Evolutionary conservation across 2,888 invertebrate genomes (phyloP).

Genomic region (Orthonevra nobilis): DNA sequence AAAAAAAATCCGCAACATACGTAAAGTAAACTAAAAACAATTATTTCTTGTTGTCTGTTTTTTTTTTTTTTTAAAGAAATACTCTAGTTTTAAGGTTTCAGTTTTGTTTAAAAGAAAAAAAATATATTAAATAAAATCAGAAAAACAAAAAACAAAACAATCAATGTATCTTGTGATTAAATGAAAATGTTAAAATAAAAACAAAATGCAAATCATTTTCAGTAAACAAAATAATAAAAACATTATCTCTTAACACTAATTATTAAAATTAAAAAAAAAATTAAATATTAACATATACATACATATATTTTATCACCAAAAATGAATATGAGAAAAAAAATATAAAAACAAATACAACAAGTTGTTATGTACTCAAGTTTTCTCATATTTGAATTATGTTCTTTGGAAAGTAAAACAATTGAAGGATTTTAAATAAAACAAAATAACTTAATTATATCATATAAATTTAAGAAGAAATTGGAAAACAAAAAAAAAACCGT

Average conservation of each 20-base stretch:
- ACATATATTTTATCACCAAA: constrained; percentile 51
- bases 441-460: constrained; percentile 33
- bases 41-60: constrained; percentile 33
- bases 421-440: constrained; percentile 17
- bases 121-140: neutral
- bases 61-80: constrained; percentile 27
- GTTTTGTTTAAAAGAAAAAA: constrained; percentile 36
- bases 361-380: constrained; percentile 40
- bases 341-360: constrained; percentile 17
- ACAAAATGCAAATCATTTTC: constrained; percentile 57
- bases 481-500: constrained; percentile 26
- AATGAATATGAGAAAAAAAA: constrained; percentile 24
- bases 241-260: constrained; percentile 30
- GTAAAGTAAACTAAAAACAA: constrained; percentile 10
- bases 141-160: constrained; percentile 61
- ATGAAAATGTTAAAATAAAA: constrained; percentile 57
- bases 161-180: constrained; percentile 70
- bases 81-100: constrained; percentile 54
- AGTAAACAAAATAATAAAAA: constrained; percentile 41
- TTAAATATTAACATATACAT: constrained; percentile 33
- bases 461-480: constrained; percentile 4
- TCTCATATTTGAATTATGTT: constrained; percentile 35
- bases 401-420: constrained; percentile 2
- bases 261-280: constrained; percentile 22
- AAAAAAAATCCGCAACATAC: neutral